Evolutionary conservation across 2,113 vertebrate species (phyloP).

Genomic region (Neoarius graeffei): DNA sequence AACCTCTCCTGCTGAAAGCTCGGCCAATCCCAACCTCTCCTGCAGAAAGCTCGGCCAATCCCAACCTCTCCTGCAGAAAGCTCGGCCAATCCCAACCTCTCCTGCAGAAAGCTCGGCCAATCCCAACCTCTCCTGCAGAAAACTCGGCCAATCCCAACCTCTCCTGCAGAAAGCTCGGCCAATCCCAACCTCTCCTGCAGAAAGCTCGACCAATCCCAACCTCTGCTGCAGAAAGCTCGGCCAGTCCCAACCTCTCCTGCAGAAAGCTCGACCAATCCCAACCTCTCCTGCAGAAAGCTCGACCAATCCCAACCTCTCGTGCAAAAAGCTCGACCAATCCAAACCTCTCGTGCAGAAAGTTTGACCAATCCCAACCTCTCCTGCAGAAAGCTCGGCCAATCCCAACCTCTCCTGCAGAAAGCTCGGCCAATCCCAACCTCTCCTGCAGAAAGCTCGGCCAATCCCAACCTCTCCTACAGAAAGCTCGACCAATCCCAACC

Average conservation of each 20-base stretch:
- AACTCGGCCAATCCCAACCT: not conserved
- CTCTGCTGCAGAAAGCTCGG: not conserved
- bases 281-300: not conserved
- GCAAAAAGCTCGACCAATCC: not conserved
- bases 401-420: not conserved
- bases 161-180: not conserved
- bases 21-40: not conserved
- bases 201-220: not conserved
- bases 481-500: not conserved
- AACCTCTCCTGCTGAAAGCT: not conserved
- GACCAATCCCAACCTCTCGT: not conserved
- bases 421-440: not conserved
- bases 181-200: not conserved
- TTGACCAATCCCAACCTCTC: not conserved
- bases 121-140: not conserved
- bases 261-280: not conserved
- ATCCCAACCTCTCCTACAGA: not conserved
- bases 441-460: not conserved
- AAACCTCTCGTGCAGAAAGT: not conserved
- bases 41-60: not conserved
- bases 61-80: not conserved
- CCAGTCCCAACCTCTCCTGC: not conserved
- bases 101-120: not conserved
- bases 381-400: not conserved
- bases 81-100: not conserved